Base-by-base conservation (phyloP, 2,888 invertebrate genomes). In the Dynastes tityus region DNA sequence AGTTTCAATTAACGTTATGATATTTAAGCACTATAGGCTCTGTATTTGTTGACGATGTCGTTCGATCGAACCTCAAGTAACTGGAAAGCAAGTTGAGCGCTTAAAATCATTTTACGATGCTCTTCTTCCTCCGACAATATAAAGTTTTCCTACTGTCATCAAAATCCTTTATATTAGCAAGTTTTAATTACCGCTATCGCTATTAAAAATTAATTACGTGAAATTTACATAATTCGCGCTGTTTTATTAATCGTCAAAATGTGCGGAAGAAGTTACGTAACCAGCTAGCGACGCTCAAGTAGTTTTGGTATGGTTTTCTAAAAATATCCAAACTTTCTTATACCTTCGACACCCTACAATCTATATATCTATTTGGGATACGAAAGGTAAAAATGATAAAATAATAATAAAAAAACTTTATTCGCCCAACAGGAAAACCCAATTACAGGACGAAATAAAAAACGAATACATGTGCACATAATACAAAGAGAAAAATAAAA, bases 141-240 rank as follows among this genome's bases (percentile, higher is more conserved):
- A 55, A 55, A 55, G 80, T 80, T 40, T n/a, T 70, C 79, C 78
- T 9, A 45, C 45, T 11, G 45, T 45, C 45, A 45, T 45, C 45
- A 45, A 79, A 80, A 70, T 70, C 81, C 82, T 83, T 83, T 83
- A 82, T 82, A 82, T 83, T 81, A 82, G 79, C 77, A 81, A 83
- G 82, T 83, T 83, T 82, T 83, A 83, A 83, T 83, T 83, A 81
- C 81, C 80, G 68, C 79, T 80, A 82, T 83, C 81, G 83, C 82
- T 80, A 83, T 83, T 82, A 83, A 83, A 83, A 83, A 82, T 82
- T 45, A 11, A 45, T 11, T 8, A 45, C 81, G 81, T 82, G 79
- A 80, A 81, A 83, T 83, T 83, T 83, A 81, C 83, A 83, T 45
- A 11, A 45, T 45, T 45, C 45, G 6, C 45, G 8, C 45, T 11